A percentile compares a stretch with the other conserved stretches of the same genome.
These are phyloP conservation scores for Hypotaenidia okinawae DNA, from an alignment of 2,797 vertebrate species.

Conservation along the genomic window DNA sequence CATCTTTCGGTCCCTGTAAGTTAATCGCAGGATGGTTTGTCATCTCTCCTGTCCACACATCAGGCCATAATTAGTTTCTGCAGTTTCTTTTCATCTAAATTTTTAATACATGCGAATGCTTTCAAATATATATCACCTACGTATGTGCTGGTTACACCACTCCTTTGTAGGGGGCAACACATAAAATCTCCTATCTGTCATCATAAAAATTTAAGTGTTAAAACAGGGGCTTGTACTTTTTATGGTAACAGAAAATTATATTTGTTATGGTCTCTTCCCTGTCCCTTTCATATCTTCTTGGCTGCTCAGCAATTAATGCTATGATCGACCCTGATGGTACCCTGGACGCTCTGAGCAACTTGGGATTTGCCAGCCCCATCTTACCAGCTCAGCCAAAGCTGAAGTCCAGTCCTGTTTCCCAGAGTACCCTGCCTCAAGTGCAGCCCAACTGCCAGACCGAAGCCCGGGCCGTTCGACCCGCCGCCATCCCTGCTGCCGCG, in stretches of 20 bases:
- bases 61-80: background rate
- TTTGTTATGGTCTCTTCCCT: background rate
- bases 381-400: slow-evolving; percentile 80
- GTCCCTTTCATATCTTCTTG: background rate
- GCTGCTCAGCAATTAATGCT: slow-evolving; percentile 88
- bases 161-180: background rate
- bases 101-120: background rate
- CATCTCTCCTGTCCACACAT: background rate
- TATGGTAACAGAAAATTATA: background rate
- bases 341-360: slow-evolving; percentile 90
- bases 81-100: background rate
- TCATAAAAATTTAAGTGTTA: background rate
- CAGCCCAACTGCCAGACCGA: slow-evolving; percentile 70
- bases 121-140: background rate
- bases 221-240: background rate
- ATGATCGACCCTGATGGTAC: slow-evolving; percentile 99
- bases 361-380: slow-evolving; percentile 84
- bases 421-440: slow-evolving; percentile 69
- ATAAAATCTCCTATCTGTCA: background rate
- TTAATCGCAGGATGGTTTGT: rapidly evolving
- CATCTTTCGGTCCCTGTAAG: background rate
- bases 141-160: background rate
- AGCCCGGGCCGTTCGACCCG: slow-evolving; percentile 65
- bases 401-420: slow-evolving; percentile 79
- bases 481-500: slow-evolving; percentile 58